Base-by-base conservation (phyloP, 2,888 invertebrate genomes). In the Neocrepidodera transversa region DNA sequence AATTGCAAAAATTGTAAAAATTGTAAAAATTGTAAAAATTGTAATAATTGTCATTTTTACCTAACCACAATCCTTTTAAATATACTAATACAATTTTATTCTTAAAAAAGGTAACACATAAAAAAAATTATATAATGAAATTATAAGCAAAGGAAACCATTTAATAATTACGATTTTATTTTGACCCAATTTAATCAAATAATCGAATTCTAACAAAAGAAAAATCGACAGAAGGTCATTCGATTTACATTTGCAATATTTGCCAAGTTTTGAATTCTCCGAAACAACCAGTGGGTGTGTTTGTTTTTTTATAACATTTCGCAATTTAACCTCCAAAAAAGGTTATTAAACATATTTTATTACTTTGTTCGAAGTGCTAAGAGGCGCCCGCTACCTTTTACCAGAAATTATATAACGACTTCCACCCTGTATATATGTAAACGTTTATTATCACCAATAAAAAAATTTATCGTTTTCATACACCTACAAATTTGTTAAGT, bases 291-390 rank as follows among this genome's bases (percentile, higher is more conserved):
- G 42, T 42, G 42, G 18, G 42, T 42, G 18, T 42, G 42, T 20
- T 42, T 42, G n/a, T 42, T 42, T 42, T 20, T 36, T 42, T 20
- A 42, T 13, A 42, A 20, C 17, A 40, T 42, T 42, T 55, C 43
- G 53, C 52, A 59, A 62, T 14, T 42, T 50, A 55, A 49, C 62
- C 62, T 62, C 58, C 58, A 42, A 58, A 62, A 51, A 59, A 50
- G 32, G 47, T 40, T 51, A 56, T 47, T 62, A 20, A n/a, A 42
- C 18, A 4, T n/a, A 11, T 20, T 36, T 20, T 13, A 23, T 18
- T 42, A 23, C 13, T 40, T 5, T 10, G 40, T 14, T 42, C 5
- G 13, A 20, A 20, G 1, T 13, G 42, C 20, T 42, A 42, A 32
- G 11, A 13, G 13, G 32, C 32, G 13, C 32, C 28, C 2, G 20